phyloP scores from a whole-genome alignment of 2,888 invertebrate species.

The Caenorhabditis imperialis region DNA sequence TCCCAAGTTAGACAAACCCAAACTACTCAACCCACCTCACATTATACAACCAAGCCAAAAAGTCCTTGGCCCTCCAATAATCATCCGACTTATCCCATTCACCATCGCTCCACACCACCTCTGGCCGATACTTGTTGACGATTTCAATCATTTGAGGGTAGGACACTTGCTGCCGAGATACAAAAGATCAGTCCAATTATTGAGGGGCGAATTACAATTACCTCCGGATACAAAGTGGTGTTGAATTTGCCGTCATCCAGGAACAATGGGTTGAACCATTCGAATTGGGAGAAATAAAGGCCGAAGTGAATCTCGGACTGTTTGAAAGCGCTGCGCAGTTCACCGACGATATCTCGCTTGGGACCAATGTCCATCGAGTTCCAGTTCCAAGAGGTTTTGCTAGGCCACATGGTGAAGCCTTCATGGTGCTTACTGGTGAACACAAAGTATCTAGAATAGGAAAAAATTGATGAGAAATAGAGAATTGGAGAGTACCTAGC shows the following conservation, averaged over 20 bases:
- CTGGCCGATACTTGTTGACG: constrained; percentile 81
- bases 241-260: constrained; percentile 64
- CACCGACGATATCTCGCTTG: constrained; percentile 80
- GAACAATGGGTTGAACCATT: constrained; percentile 77
- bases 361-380: constrained; percentile 80
- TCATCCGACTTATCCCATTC: constrained; percentile 86
- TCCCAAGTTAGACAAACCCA: too few relatives aligned
- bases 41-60: constrained; percentile 93
- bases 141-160: constrained; percentile 77
- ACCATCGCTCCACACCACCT: constrained; percentile 90
- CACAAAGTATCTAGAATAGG: constrained; percentile 79
- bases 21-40: constrained; percentile 85
- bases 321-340: constrained; percentile 60
- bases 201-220: constrained; percentile 24
- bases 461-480: too few relatives aligned
- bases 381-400: constrained; percentile 80
- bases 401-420: constrained; percentile 80
- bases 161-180: constrained; percentile 60
- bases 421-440: constrained; percentile 81
- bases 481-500: constrained; percentile 84
- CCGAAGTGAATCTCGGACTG: constrained; percentile 75
- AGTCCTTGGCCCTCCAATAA: constrained; percentile 89
- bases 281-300: constrained; percentile 77
- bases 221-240: constrained; percentile 64
- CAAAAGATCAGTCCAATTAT: constrained; percentile 25